phyloP scores from a whole-genome alignment of 2,797 vertebrate species.

The Anas flavirostris region DNA sequence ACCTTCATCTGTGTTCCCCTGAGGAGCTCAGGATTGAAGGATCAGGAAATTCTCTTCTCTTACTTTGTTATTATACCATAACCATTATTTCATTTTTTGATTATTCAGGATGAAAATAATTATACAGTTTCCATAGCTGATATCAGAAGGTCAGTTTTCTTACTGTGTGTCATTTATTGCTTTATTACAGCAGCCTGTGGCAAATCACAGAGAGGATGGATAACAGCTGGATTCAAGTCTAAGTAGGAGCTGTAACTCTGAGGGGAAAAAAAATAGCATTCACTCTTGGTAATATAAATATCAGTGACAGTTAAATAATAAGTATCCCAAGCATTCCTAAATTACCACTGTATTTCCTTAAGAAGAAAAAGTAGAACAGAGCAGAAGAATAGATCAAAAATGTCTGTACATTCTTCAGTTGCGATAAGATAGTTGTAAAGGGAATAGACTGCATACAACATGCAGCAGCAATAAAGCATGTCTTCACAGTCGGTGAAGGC shows the following conservation, averaged over 20 bases:
- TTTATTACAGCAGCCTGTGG: neutral
- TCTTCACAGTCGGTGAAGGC: neutral
- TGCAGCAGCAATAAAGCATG: neutral
- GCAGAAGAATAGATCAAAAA: neutral
- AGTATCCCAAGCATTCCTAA: neutral
- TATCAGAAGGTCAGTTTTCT: neutral
- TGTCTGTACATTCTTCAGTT: neutral
- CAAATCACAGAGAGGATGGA: neutral
- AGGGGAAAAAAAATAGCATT: neutral
- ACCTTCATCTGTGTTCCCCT: neutral
- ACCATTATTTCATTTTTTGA: neutral
- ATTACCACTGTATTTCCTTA: neutral
- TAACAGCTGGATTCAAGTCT: neutral
- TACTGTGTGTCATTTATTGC: neutral
- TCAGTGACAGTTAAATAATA: neutral
- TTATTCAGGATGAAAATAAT: neutral
- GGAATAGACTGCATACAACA: neutral
- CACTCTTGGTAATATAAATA: neutral
- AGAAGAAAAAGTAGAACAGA: neutral
- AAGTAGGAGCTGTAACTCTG: neutral
- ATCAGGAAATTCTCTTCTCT: neutral
- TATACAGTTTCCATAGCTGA: neutral
- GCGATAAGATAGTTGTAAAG: neutral
- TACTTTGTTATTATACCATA: neutral
- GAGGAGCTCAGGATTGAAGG: neutral